Percentiles rank a stretch among this genome's conserved stretches.
These are phyloP conservation scores for Epinephelus fuscoguttatus DNA, from an alignment of 2,113 vertebrate species.

Conservation along the genomic window DNA sequence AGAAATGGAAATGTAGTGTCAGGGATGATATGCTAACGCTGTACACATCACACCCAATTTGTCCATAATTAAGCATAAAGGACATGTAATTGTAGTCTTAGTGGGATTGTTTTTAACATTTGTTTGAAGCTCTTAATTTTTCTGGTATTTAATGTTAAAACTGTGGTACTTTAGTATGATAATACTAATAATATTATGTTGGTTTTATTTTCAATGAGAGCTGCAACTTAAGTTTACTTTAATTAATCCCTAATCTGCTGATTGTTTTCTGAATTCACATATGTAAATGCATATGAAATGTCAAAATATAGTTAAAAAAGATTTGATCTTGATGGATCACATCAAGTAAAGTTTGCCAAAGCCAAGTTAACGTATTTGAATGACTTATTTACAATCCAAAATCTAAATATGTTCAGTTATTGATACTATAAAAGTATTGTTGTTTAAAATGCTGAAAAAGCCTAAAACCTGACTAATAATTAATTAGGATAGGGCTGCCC, in stretches of 20 bases:
- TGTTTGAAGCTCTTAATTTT: not conserved
- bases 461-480: not conserved
- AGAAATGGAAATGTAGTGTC: conserved; percentile 62
- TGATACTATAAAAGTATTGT: not conserved
- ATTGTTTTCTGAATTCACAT: not conserved
- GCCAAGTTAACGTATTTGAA: not conserved
- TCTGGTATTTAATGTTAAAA: not conserved
- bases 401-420: not conserved
- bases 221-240: not conserved
- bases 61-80: conserved; percentile 57
- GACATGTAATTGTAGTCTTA: conserved; percentile 37
- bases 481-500: too few species aligned
- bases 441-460: not conserved
- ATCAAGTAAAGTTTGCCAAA: not conserved
- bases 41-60: conserved; percentile 37
- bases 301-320: too few species aligned
- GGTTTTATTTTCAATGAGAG: not conserved
- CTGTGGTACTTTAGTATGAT: not conserved
- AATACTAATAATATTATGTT: not conserved
- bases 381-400: not conserved
- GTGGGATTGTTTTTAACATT: conserved; percentile 22
- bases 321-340: too few species aligned
- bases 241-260: not conserved
- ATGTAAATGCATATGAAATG: not conserved
- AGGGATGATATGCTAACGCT: conserved; percentile 33